Evolutionary conservation across 2,797 vertebrate species (phyloP), one percentile per base, ranked within the genome.

Genomic region (Anabacerthia variegaticeps): DNA sequence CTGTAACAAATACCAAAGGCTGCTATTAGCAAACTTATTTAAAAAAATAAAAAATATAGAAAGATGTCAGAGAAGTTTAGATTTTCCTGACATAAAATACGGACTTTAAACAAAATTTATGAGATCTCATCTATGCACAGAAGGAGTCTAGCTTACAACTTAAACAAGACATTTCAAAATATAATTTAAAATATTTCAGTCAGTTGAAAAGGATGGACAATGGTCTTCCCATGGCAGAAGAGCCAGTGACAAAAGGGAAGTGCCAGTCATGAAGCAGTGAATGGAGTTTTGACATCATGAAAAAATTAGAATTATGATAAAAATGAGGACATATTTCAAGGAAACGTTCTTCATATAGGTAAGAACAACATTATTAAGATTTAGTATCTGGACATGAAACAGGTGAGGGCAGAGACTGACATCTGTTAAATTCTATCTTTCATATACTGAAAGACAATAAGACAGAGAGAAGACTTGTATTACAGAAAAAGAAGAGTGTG

Each of bases 1-100:
- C 17, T 6, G 9, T 5, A 15, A 39, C 12, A 61, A 43, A 11
- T 3, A 0, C 4, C 6, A 26, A 41, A 34, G 6, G 6, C 7
- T 67, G 3, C 3, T 43, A 7, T 48, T 36, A 24, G 15, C 19
- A 28, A 74, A 32, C 46, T 52, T 58, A 2, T 23, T 34, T 4
- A 2, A 26, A 68, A 54, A 66, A 48, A 46, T 12, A 23, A 12
- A 12, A 24, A 17, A 2, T 23, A 8, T 14, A 26, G 10, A 89
- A 72, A 51, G 4, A 68, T 8, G 5, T 49, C 8, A 91, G 67
- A 59, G 9, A 55, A 37, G 15, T 7, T 78, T 85, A 61, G 28
- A 65, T 75, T 92, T 75, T 71, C 17, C 44, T 89, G 23, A 66
- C 10, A 43, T 62, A 58, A 79, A 69, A 51, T 26, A 44, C 2